These are phyloP conservation scores for Myrmophylax atrothorax DNA, from an alignment of 2,113 vertebrate species.

Conservation along the genomic window DNA sequence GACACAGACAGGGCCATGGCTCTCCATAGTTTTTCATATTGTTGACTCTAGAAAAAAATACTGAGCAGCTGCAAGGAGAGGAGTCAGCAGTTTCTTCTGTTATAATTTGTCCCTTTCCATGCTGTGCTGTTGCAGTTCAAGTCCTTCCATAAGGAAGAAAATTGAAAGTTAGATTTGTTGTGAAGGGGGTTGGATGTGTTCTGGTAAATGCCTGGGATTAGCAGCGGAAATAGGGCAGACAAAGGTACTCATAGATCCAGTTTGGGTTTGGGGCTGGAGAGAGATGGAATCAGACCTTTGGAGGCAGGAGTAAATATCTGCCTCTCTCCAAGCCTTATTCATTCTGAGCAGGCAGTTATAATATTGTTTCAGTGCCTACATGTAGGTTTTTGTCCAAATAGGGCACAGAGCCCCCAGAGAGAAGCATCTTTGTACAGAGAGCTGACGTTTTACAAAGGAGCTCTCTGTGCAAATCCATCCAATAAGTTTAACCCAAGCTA, in stretches of 20 bases:
- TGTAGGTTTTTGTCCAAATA: not conserved
- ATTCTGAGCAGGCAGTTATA: not conserved
- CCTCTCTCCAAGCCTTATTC: not conserved
- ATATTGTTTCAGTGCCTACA: not conserved
- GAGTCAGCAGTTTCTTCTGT: not conserved
- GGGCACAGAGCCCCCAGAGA: not conserved
- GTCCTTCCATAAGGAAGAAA: not conserved
- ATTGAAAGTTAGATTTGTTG: not conserved
- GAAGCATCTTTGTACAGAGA: not conserved
- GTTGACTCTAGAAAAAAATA: not conserved
- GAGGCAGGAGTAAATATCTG: not conserved
- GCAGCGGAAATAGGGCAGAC: not conserved
- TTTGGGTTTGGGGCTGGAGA: not conserved
- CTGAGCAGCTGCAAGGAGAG: not conserved
- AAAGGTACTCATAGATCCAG: not conserved
- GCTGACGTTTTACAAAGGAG: not conserved
- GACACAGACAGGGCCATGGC: not conserved
- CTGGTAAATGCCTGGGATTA: not conserved
- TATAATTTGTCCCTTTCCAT: not conserved
- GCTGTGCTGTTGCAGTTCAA: not conserved
- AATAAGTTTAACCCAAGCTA: not conserved
- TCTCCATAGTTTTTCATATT: not conserved
- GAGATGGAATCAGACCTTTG: not conserved
- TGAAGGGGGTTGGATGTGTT: not conserved
- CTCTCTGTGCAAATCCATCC: not conserved